A percentile compares a stretch with the other conserved stretches of the same genome.
These are phyloP conservation scores for Synergus gifuensis DNA, from an alignment of 2,888 invertebrate species.

Conservation along the genomic window DNA sequence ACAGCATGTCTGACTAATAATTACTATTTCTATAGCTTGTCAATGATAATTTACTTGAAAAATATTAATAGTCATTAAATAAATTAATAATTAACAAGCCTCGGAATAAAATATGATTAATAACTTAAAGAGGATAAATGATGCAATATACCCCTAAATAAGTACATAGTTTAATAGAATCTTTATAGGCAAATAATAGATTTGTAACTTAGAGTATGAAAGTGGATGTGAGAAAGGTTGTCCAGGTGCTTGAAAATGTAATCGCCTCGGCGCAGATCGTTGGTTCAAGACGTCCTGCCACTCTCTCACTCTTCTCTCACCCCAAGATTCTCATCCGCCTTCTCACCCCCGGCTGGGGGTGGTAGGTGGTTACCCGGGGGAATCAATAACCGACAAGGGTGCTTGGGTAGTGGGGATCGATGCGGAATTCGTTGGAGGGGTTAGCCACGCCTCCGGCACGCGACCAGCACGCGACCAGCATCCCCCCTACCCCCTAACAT, in stretches of 20 bases:
- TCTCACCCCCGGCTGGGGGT: conserved; percentile 19
- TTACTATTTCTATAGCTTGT: neutral
- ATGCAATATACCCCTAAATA: neutral
- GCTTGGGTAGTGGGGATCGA: conserved; percentile 63
- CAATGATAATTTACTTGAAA: neutral
- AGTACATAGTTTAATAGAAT: neutral
- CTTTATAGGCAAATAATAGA: neutral
- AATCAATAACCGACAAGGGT: conserved; percentile 76
- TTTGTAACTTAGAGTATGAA: neutral
- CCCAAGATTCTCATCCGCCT: conserved; percentile 49
- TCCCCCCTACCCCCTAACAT: conserved; percentile 60
- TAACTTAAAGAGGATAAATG: no score
- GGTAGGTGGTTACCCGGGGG: conserved; percentile 74
- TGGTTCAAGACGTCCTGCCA: conserved; percentile 47
- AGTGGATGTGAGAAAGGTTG: neutral
- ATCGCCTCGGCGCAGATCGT: conserved; percentile 45
- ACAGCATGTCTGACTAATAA: neutral
- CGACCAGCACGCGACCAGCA: conserved; percentile 75
- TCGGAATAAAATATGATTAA: no score
- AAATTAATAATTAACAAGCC: neutral
- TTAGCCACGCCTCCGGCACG: conserved; percentile 76
- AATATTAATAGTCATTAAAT: neutral
- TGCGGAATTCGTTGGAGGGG: conserved; percentile 60
- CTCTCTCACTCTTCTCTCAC: conserved; percentile 34
- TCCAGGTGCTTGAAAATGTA: conserved; percentile 41